These are phyloP conservation scores for Probaryconus sp. DNA, from an alignment of 1,140 invertebrate genomes.

Conservation along the genomic window DNA sequence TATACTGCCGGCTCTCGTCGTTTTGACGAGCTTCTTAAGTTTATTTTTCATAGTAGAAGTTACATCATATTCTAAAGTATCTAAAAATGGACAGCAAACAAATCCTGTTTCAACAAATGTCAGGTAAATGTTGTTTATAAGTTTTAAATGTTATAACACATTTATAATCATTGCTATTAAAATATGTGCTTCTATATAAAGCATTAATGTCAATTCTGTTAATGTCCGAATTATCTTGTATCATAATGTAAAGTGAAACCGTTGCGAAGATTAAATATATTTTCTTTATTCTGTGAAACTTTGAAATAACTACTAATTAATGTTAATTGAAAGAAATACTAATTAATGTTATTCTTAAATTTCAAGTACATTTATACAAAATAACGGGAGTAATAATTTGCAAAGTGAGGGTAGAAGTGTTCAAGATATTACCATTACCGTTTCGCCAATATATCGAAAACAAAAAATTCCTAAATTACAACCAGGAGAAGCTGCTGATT, in stretches of 20 bases:
- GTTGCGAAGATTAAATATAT: too few relatives aligned
- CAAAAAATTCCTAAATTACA: slow-evolving; percentile 55
- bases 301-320: neutral
- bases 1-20: slow-evolving; percentile 40
- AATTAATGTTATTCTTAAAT: neutral
- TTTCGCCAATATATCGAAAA: slow-evolving; percentile 64
- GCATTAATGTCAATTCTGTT: too few relatives aligned
- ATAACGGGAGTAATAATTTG: neutral
- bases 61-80: slow-evolving; percentile 69
- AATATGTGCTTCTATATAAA: neutral
- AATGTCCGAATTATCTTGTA: too few relatives aligned
- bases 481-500: slow-evolving; percentile 69
- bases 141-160: neutral
- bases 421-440: slow-evolving; percentile 64
- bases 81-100: slow-evolving; percentile 65
- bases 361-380: neutral
- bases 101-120: slow-evolving; percentile 36
- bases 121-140: too few relatives aligned
- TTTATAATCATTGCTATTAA: neutral
- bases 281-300: too few relatives aligned
- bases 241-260: too few relatives aligned
- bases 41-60: slow-evolving; percentile 54
- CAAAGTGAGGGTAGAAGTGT: slow-evolving; percentile 38
- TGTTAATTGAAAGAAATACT: neutral
- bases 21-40: slow-evolving; percentile 45